These are phyloP conservation scores for Globodera ellingtonae DNA, from an alignment of 1,140 invertebrate genomes.

Conservation along the genomic window DNA sequence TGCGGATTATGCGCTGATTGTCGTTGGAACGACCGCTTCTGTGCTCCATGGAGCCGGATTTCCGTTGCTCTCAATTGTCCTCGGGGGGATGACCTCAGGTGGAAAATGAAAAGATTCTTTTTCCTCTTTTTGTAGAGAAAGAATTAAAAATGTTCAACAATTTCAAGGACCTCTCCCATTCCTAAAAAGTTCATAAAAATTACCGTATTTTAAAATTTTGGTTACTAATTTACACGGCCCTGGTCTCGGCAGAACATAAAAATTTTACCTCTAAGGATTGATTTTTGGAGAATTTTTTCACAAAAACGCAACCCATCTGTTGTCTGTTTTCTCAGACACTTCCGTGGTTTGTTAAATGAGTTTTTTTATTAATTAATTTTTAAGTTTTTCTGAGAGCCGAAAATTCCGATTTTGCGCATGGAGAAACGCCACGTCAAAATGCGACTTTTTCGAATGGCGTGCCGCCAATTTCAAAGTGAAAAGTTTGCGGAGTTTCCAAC, in stretches of 20 bases:
- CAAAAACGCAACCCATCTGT: no score
- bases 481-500: slow-evolving; percentile 20
- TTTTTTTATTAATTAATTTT: background rate
- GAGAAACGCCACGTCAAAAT: slow-evolving; percentile 6
- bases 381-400: slow-evolving; percentile 59
- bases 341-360: no score
- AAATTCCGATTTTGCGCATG: slow-evolving; percentile 59
- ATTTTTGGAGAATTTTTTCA: no score
- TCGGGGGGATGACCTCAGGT: slow-evolving; percentile 62
- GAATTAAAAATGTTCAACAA: no score
- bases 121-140: background rate
- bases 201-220: no score
- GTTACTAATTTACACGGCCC: no score
- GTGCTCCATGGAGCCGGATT: slow-evolving; percentile 63
- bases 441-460: slow-evolving; percentile 15
- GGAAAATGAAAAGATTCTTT: background rate
- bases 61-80: slow-evolving; percentile 60
- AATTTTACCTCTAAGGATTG: no score
- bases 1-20: slow-evolving; percentile 44
- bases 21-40: slow-evolving; percentile 47
- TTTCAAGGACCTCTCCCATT: no score
- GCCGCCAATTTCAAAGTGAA: slow-evolving; percentile 54
- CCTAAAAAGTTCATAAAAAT: no score
- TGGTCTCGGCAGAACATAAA: no score
- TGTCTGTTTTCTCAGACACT: background rate